Base-by-base conservation (phyloP, 1,140 invertebrate species). In the Drosophila parabipectinata region DNA sequence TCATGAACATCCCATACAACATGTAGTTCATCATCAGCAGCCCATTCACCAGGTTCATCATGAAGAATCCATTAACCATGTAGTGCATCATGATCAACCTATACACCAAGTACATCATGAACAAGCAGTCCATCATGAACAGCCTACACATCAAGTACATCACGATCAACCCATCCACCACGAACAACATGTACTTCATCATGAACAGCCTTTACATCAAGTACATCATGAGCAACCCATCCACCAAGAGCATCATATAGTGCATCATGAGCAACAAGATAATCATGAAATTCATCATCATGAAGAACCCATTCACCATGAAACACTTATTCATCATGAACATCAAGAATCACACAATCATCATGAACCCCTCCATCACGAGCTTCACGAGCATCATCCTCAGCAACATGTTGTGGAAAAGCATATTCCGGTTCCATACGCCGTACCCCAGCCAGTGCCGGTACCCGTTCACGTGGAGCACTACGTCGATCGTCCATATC, bases 351-450 rank as follows among this genome's bases (percentile, higher is more conserved):
- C 26, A 28, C 26, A 28, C 26, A 7, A 63, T 1, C 59, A 67
- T 24, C 59, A 67, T 3, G 32, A 50, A 3, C 6, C 41, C 3
- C 2, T 94, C 15, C 92, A 93, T 2, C 79, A 94, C 37, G 92
- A 93, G 0, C 92, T 93, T 77, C 52, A 52, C 0, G 59, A 57
- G 59, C 21, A 93, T 50, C 92, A 91, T 45, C 94, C 93, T 1
- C 92, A 95, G 61, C 89, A 93, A 32, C 90, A 59, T 4, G 52
- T 92, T 10, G 90, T 93, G 26, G 90, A 92, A 47, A 88, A 93
- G 9, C 93, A 93, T 34, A 87, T 94, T 54, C 92, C 93, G 8
- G 88, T 94, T 0, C 93, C 93, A 74, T 94, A 94, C 71, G 91
- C 93, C 14, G 90, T 94, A 1, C 93, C 93, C 28, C 92, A 93